Percentiles rank a stretch among this genome's conserved stretches.
Conservation (phyloP, 2,888 invertebrate genomes). For the Coleophora deauratella region DNA sequence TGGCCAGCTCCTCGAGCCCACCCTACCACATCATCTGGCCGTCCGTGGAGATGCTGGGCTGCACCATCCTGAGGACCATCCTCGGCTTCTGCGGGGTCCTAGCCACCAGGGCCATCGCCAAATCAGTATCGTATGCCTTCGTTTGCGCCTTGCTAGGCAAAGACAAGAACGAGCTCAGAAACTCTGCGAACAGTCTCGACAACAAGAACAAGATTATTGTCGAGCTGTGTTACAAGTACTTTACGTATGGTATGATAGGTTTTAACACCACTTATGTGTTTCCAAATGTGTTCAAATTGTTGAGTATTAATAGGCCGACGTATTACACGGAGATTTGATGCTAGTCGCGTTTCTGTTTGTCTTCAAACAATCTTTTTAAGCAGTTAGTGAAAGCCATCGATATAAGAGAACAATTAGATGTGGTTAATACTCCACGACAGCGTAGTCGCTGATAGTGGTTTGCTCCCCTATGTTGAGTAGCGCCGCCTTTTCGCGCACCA, state of each 20-base stretch:
- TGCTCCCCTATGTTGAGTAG: too few species aligned
- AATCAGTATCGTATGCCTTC: slow-evolving; percentile 79
- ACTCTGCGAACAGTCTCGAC: slow-evolving; percentile 77
- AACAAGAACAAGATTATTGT: slow-evolving; percentile 83
- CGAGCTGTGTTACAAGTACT: slow-evolving; percentile 88
- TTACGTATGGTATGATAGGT: slow-evolving; percentile 86
- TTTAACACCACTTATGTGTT: slow-evolving; percentile 84
- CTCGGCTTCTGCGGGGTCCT: slow-evolving; percentile 85
- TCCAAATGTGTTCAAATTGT: slow-evolving; percentile 83
- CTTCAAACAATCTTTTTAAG: too few species aligned
- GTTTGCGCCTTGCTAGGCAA: slow-evolving; percentile 80
- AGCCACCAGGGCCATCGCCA: slow-evolving; percentile 78
- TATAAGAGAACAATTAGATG: too few species aligned
- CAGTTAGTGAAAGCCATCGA: too few species aligned
- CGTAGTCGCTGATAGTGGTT: too few species aligned
- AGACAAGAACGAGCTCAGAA: slow-evolving; percentile 78
- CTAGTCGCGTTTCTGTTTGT: background rate
- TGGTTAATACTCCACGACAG: too few species aligned
- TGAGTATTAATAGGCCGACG: slow-evolving; percentile 86
- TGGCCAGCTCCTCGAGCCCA: slow-evolving; percentile 74
- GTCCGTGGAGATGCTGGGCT: slow-evolving; percentile 80
- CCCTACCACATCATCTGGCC: slow-evolving; percentile 88
- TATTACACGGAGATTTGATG: slow-evolving; percentile 88
- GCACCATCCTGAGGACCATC: slow-evolving; percentile 78
- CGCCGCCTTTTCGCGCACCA: too few species aligned